Base-by-base conservation (phyloP, 2,888 invertebrate genomes). In the Schizotus pectinicornis region DNA sequence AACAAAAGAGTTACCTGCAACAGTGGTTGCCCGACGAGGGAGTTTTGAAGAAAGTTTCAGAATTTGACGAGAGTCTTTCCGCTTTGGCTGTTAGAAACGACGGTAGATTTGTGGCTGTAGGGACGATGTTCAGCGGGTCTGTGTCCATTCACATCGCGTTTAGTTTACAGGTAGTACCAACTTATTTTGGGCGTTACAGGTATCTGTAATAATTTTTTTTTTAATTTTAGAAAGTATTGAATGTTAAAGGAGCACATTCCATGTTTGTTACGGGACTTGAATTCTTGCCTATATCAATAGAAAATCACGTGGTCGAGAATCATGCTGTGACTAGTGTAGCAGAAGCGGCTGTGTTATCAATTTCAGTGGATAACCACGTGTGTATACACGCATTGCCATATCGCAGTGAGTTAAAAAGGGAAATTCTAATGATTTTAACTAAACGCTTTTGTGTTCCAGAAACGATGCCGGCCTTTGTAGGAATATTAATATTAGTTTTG, bases 211-310 rank as follows among this genome's bases (percentile, higher is more conserved):
- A 33, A 36, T 46, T 36, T 49, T 56, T 33, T 42, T 61, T 51
- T 56, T 54, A 52, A 67, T 77, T 80, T 3, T 81, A 94, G 91
- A 87, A 88, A 71, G 88, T 94, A 63, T 84, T 95, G 70, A 89
- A 91, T 80, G 88, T 96, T 76, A 83, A 86, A 65, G 86, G 87
- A 74, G 94, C 94, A 61, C 98, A 98, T 84, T 91, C 90, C 73
- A 95, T 96, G 89, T 99, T 99, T 83, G 93, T 99, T 63, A 98
- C 98, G 48, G 97, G 96, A 7, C 82, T 99, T 67, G 92, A 94
- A 82, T 98, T 99, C 82, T 82, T 98, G 70, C 94, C 95, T 30
- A 22, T 22, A 22, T 22, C 22, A 2, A 22, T 22, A 22, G 22
- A 22, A 22, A 22, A 22, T 22, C 22, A 22, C 22, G 85, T 85